A percentile compares a stretch with the other conserved stretches of the same genome.
These are phyloP conservation scores for Andrena hattorfiana DNA, from an alignment of 2,888 invertebrate genomes.

Conservation along the genomic window DNA sequence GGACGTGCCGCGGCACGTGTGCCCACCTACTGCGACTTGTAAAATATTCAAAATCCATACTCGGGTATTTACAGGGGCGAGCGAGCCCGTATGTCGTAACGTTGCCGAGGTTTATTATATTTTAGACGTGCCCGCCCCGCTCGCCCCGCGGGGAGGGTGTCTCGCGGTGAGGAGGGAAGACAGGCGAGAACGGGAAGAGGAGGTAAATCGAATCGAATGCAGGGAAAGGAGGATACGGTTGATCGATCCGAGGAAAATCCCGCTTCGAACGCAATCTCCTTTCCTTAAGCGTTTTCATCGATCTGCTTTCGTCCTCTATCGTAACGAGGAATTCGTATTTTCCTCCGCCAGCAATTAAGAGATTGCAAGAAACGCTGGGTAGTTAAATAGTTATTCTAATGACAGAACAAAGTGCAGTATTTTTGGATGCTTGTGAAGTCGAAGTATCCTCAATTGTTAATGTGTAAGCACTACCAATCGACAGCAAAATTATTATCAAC, in stretches of 20 bases:
- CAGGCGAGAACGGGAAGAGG: conserved; percentile 4
- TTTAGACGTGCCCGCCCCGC: conserved; percentile 65
- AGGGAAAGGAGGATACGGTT: conserved; percentile 20
- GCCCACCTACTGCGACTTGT: conserved; percentile 47
- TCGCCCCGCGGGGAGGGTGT: conserved; percentile 47
- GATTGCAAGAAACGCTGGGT: background rate
- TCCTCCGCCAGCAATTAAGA: background rate
- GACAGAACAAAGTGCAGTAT: too few species aligned
- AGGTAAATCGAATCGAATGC: conserved; percentile 42
- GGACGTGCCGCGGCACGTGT: conserved; percentile 36
- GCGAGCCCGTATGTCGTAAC: conserved; percentile 62
- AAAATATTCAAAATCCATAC: conserved; percentile 76
- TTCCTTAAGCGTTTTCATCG: conserved; percentile 21
- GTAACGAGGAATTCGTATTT: background rate
- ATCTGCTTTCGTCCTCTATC: background rate
- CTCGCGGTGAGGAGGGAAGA: conserved; percentile 13
- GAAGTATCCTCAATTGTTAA: too few species aligned
- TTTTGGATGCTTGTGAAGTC: too few species aligned
- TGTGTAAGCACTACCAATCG: too few species aligned
- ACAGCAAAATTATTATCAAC: too few species aligned
- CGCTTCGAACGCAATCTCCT: conserved; percentile 30
- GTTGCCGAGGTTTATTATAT: conserved; percentile 72
- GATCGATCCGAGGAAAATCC: conserved; percentile 43
- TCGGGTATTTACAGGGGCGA: conserved; percentile 69
- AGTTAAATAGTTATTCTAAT: too few species aligned